Evolutionary conservation across 1,140 invertebrate genomes (phyloP), one percentile per base, ranked within the genome.

Genomic region (Penaeus japonicus): DNA sequence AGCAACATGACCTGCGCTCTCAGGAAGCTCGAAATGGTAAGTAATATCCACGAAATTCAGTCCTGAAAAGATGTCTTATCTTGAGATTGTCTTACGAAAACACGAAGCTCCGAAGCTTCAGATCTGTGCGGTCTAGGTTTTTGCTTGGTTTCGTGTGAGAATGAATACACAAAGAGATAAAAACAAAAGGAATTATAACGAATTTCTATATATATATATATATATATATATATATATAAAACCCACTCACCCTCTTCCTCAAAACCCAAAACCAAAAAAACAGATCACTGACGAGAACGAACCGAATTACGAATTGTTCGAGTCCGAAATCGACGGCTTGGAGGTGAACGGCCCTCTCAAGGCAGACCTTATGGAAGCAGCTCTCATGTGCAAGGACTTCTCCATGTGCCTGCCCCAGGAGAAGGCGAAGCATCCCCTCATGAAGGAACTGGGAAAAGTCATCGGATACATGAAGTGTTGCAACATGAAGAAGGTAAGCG

Each of bases 1-100:
- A 88, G 79, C 80, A 88, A 88, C 80, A 78, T 88, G 5, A 88
- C 87, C 70, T 88, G 87, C 47, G 81, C 83, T 18, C 87, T 88
- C 32, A 22, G 55, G 70, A 81, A 88, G 55, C 39, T 88, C 39
- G 77, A 88, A 59, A 15, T 83, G 53, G 87, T 88, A 53, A 78
- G 87, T 88, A n/a, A 5, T n/a, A 17, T 5, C 17, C 0, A 55
- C 18, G 47, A 2, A 15, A 27, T 2, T 79, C 27, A 79, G 30
- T 24, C 18, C 24, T 30, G 77, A 22, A 39, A 39, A 39, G 77
- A 32, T 20, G n/a, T n/a, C 3, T n/a, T 27, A 32, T 4, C 32
- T 18, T n/a, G 35, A 39, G 22, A 4, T 54, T 30, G 24, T 15
- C n/a, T 27, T 35, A 24, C 4, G 1, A 79, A 35, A 17, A 35